Base-by-base conservation (phyloP, 2,113 vertebrate species). In the Hepsetus odoe region DNA sequence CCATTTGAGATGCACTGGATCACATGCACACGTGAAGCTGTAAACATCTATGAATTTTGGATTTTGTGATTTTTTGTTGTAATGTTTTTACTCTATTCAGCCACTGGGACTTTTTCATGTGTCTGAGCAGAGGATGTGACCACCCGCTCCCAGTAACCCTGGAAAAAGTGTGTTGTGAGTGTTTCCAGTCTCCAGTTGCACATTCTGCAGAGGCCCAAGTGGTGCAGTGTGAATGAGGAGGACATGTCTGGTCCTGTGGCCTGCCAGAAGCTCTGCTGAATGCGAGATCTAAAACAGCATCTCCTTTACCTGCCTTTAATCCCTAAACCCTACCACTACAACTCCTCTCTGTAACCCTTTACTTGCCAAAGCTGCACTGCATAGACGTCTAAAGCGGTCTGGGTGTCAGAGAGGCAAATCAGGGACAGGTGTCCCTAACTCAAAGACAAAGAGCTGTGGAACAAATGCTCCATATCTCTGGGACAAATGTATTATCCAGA, bases 171-270 rank as follows among this genome's bases (percentile, higher is more conserved):
- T 16, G 38, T 51, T 56, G 22, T 51, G 53, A 58, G 64, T 58
- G 30, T 24, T 6, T 38, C n/a, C n/a, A 44, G 26, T 71, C 58
- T 79, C 20, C 67, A 72, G 33, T 38, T 56, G 26, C 22, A 51
- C 59, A 32, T 75, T 79, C 70, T 64, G 72, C 68, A 84, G 76
- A 77, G 73, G 71, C 74, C 59, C 70, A 67, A 70, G 72, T 72
- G 65, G 40, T 84, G 77, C 32, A 82, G 85, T 44, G 35, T 80
- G 46, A 55, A 55, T 55, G 68, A 38, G 32, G 8, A 74, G 87
- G 87, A 86, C 92, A 89, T 91, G 93, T 91, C 90, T 91, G 87
- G 86, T 92, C 93, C 89, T 93, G 93, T 88, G 83, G 84, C 72
- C 85, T 88, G 83, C 83, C 85, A 78, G 68, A 73, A 84, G 86